A percentile compares a stretch with the other conserved stretches of the same genome.
Conservation (phyloP, 1,140 invertebrate species). For the Papilio dardanus region DNA sequence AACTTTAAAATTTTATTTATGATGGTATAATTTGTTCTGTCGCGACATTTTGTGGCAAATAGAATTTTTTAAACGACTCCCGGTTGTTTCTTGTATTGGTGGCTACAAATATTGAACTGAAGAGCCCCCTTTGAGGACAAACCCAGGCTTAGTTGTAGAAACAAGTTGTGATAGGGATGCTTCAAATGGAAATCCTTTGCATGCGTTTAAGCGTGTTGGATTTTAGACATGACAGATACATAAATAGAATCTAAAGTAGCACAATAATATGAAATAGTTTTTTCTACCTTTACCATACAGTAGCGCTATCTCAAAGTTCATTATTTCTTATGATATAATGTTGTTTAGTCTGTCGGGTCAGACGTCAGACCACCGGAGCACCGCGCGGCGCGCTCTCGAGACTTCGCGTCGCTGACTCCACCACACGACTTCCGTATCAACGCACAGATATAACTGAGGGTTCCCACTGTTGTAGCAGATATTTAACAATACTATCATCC, state of each 20-base stretch:
- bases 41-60: not conserved
- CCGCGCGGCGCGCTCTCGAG: conserved; percentile 21
- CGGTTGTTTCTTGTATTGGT: not conserved
- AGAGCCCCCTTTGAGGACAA: not conserved
- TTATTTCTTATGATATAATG: not conserved
- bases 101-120: not conserved
- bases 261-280: not conserved
- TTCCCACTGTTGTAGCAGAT: not conserved
- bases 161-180: not conserved
- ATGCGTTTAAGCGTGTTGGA: not conserved
- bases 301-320: not conserved
- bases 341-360: conserved; percentile 28
- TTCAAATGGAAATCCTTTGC: not conserved
- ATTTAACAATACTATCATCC: not conserved
- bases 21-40: conserved; percentile 8
- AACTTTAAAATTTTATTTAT: not conserved
- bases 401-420: conserved; percentile 32
- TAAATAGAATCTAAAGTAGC: not conserved
- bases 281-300: not conserved
- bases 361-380: conserved; percentile 31
- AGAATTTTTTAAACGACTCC: not conserved
- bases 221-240: not conserved
- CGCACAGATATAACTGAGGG: not conserved
- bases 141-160: not conserved
- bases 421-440: conserved; percentile 25